A percentile compares a stretch with the other conserved stretches of the same genome.
These are phyloP conservation scores for Podarcis cretensis DNA, from an alignment of 2,113 vertebrate species.

Conservation along the genomic window DNA sequence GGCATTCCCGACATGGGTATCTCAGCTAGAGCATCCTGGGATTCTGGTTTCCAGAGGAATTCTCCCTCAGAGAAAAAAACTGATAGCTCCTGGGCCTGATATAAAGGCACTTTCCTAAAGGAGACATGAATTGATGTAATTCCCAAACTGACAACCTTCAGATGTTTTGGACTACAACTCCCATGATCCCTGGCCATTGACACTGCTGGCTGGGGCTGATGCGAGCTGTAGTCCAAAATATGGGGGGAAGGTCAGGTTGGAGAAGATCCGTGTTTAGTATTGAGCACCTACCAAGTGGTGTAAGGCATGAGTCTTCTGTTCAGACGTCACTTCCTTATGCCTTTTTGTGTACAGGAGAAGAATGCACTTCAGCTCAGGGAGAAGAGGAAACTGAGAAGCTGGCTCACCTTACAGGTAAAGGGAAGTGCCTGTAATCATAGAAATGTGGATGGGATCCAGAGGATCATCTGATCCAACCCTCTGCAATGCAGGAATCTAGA, in stretches of 20 bases:
- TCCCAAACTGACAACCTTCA: too few species aligned
- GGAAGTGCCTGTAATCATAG: conserved; percentile 4
- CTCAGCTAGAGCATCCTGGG: background rate
- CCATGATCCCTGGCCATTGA: too few species aligned
- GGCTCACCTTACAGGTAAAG: conserved; percentile 25
- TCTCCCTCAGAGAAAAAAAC: background rate
- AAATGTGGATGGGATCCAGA: too few species aligned
- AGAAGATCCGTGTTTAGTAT: background rate
- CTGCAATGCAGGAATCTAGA: too few species aligned
- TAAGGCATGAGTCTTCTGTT: too few species aligned
- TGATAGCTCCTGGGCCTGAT: background rate
- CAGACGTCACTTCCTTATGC: background rate
- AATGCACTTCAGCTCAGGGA: conserved; percentile 62
- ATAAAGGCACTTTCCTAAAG: background rate
- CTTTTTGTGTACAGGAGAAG: conserved; percentile 64
- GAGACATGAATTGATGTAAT: background rate
- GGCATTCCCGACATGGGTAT: background rate
- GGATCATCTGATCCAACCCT: too few species aligned
- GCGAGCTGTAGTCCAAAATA: too few species aligned
- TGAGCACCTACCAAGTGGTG: background rate
- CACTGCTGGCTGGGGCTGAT: too few species aligned
- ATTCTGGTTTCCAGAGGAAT: background rate
- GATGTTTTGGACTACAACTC: background rate
- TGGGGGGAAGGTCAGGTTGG: background rate
- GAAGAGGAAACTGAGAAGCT: conserved; percentile 47